A percentile compares a stretch with the other conserved stretches of the same genome.
Evolutionary conservation across 1,140 invertebrate species (phyloP).

Genomic region (Drosophila sulfurigaster): DNA sequence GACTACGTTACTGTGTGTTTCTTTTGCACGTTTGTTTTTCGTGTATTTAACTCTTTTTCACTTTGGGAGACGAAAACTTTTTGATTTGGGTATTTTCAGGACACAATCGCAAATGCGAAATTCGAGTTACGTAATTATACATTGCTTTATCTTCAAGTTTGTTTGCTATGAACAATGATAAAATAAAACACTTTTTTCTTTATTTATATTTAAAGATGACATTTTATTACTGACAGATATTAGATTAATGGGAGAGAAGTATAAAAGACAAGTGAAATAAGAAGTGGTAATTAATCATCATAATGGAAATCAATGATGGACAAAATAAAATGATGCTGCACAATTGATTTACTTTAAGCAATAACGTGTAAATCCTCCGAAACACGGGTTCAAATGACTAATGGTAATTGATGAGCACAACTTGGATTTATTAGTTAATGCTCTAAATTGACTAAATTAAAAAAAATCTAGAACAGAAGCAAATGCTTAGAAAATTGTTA

Average conservation of each 20-base stretch:
- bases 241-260: too few species aligned
- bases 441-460: neutral
- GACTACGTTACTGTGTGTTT: conserved; percentile 33
- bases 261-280: neutral
- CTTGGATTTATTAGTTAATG: neutral
- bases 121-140: neutral
- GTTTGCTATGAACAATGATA: neutral
- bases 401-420: too few species aligned
- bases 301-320: neutral
- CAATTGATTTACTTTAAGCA: too few species aligned
- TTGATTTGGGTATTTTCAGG: conserved; percentile 1
- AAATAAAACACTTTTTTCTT: too few species aligned
- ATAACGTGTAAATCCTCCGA: too few species aligned
- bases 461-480: neutral
- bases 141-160: neutral
- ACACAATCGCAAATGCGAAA: neutral
- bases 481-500: neutral
- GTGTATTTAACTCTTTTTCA: neutral
- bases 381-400: too few species aligned
- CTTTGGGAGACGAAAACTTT: neutral
- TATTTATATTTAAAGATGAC: too few species aligned
- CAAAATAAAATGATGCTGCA: neutral
- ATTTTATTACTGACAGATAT: too few species aligned
- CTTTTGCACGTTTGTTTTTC: too few species aligned
- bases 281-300: neutral